Percentiles rank a stretch among this genome's conserved stretches.
These are phyloP conservation scores for Euleptes europaea DNA, from an alignment of 2,113 vertebrate genomes.

Conservation along the genomic window DNA sequence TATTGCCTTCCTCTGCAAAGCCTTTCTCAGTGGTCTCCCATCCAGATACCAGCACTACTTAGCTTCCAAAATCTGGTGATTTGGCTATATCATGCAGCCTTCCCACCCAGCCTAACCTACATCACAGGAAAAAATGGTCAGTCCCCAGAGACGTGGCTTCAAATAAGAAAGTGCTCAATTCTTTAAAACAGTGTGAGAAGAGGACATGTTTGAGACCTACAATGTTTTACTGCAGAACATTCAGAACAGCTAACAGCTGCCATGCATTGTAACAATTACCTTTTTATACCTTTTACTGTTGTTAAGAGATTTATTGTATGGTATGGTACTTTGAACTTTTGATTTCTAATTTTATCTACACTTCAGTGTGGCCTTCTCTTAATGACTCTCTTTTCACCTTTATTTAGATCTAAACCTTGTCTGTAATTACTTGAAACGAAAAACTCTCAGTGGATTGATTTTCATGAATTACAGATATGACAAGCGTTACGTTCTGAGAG, in stretches of 20 bases:
- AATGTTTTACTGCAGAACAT: neutral
- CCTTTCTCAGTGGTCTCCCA: too few relatives aligned
- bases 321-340: slow-evolving; percentile 55
- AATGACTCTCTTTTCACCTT: slow-evolving; percentile 66
- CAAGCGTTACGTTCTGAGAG: slow-evolving; percentile 56
- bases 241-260: slow-evolving; percentile 50
- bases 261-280: slow-evolving; percentile 65
- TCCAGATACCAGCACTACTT: too few relatives aligned
- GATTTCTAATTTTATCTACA: slow-evolving; percentile 61
- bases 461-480: slow-evolving; percentile 70
- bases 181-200: neutral
- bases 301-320: slow-evolving; percentile 65
- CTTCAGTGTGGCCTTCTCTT: slow-evolving; percentile 59
- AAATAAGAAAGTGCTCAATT: too few relatives aligned
- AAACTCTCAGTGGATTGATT: slow-evolving; percentile 54
- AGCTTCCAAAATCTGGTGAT: too few relatives aligned
- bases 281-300: slow-evolving; percentile 53
- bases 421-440: slow-evolving; percentile 67
- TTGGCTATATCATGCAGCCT: too few relatives aligned
- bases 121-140: too few relatives aligned
- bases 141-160: too few relatives aligned
- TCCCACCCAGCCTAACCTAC: too few relatives aligned
- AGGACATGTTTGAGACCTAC: neutral
- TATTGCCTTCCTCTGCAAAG: too few relatives aligned
- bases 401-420: slow-evolving; percentile 65